Percentiles rank a stretch among this genome's conserved stretches.
Evolutionary conservation across 2,888 invertebrate genomes (phyloP).

Genomic region (Ctena decussata): DNA sequence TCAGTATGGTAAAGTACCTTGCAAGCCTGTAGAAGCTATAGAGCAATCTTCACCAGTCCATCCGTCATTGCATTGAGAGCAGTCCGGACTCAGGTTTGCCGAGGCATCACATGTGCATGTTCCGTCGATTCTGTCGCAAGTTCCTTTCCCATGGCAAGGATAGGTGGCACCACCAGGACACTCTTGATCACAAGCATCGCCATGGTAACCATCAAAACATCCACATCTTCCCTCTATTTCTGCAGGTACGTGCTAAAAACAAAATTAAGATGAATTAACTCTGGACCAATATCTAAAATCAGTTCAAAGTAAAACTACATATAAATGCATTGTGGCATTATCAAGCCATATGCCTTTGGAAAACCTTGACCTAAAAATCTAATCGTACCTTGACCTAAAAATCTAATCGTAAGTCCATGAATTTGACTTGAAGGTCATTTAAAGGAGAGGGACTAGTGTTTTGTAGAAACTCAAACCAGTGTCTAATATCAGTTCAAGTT

Average conservation of each 20-base stretch:
- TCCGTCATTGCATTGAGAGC: conserved; percentile 62
- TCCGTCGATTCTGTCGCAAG: conserved; percentile 67
- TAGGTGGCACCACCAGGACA: conserved; percentile 72
- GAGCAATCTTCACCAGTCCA: conserved; percentile 74
- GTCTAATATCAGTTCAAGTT: too few species aligned
- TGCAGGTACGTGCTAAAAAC: background rate
- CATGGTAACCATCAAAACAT: conserved; percentile 74
- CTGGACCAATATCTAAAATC: too few species aligned
- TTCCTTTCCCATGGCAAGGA: conserved; percentile 73
- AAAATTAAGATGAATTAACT: too few species aligned
- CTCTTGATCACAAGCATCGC: conserved; percentile 57
- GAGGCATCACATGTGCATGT: conserved; percentile 68
- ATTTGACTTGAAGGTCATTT: too few species aligned
- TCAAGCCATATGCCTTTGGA: too few species aligned
- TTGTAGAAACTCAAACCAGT: too few species aligned
- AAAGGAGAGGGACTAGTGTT: too few species aligned
- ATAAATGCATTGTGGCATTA: too few species aligned
- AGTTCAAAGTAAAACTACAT: too few species aligned
- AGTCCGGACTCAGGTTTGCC: conserved; percentile 55
- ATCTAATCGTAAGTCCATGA: too few species aligned
- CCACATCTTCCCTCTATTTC: conserved; percentile 54
- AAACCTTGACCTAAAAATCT: too few species aligned
- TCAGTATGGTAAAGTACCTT: background rate
- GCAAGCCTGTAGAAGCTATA: conserved; percentile 49
- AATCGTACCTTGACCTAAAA: too few species aligned